Evolutionary conservation across 2,113 vertebrate species (phyloP), one percentile per base, ranked within the genome.

Genomic region (Macroglossus sobrinus): DNA sequence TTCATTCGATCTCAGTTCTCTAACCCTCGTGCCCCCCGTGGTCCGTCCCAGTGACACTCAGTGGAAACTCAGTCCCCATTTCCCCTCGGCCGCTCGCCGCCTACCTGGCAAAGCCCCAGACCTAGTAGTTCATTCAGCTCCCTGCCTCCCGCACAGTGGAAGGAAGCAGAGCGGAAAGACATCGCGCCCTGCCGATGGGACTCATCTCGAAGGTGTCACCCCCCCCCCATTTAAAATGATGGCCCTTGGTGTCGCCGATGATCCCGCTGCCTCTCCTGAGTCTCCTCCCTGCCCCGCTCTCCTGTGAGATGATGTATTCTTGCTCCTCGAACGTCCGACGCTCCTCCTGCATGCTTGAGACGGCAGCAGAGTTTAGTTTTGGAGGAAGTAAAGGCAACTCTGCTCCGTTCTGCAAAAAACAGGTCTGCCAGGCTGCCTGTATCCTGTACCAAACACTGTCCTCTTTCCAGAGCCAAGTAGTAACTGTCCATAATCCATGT

Each of bases 101-200:
- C 47, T 2, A 1, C n/a, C 45, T 43, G 38, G n/a, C 40, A 35
- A 22, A 30, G 55, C 16, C 19, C 26, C 35, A 35, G 1, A 35
- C 53, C 38, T 5, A 0, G 9, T 5, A 0, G 9, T 35, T 38
- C 2, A 16, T 5, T 5, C 33, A 10, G 2, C 66, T 45, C 19
- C 24, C 43, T 10, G 1, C 38, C 28, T 15, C 30, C 57, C 1
- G 26, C n/a, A 18, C 2, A 8, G 63, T 2, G 1, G 91, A 4
- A 55, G 66, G 8, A 61, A 22, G 7, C 71, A 9, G 7, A 43
- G 33, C 35, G 19, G 59, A 28, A 15, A 59, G 68, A 12, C n/a
- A 1, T 2, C 4, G 24, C 0, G 21, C 59, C 82, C 79, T 61
- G 38, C 38, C 9, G 38, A 2, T 16, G 3, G 13, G 33, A 21